Conservation (phyloP, 2,797 vertebrate species). For the Pseudochirops corinnae region DNA sequence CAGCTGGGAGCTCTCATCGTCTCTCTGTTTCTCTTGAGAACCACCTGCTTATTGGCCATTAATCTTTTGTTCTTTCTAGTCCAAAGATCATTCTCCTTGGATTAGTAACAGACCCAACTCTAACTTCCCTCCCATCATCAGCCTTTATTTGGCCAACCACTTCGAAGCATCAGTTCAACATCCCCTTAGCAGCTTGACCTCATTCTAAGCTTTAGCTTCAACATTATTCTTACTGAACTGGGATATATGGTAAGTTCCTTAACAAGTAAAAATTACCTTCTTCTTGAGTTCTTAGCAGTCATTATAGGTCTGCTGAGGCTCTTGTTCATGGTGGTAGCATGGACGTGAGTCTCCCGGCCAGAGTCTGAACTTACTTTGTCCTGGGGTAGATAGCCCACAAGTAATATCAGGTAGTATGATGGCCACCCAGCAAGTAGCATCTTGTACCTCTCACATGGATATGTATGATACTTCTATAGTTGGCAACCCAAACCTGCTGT, state of each 20-base stretch:
- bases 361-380: background rate
- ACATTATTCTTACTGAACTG: background rate
- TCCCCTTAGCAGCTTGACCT: background rate
- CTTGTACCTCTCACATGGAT: background rate
- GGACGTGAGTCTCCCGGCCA: background rate
- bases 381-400: background rate
- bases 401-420: background rate
- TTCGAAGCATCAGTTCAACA: background rate
- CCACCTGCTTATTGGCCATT: background rate
- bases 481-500: background rate
- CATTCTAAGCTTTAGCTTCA: background rate
- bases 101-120: background rate
- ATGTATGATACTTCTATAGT: background rate
- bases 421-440: background rate
- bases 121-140: background rate
- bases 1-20: background rate
- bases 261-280: background rate
- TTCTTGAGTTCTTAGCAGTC: background rate
- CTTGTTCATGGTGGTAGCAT: background rate
- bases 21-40: background rate
- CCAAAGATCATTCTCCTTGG: background rate
- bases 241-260: background rate
- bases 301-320: background rate
- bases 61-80: background rate
- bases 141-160: background rate